Evolutionary conservation across 2,888 invertebrate species (phyloP).

Genomic region (Sinohyriopsis cumingii): DNA sequence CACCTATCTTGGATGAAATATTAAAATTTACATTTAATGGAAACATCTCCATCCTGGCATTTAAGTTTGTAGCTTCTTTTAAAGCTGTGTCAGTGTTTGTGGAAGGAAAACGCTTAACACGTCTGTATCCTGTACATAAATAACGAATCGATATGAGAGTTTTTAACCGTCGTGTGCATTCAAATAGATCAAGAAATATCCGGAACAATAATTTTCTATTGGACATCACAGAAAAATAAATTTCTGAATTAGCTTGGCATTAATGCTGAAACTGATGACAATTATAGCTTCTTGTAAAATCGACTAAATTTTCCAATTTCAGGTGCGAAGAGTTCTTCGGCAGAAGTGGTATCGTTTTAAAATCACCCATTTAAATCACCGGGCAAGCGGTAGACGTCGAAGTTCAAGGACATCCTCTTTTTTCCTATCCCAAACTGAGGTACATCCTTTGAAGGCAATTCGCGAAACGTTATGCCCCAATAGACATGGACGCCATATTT

Average conservation of each 20-base stretch:
- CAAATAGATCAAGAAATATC: too few relatives aligned
- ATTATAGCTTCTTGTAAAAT: too few relatives aligned
- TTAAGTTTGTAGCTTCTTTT: neutral
- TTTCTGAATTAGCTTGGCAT: too few relatives aligned
- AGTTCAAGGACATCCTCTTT: conserved; percentile 63
- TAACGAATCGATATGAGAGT: too few relatives aligned
- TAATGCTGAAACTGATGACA: too few relatives aligned
- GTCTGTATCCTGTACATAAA: neutral
- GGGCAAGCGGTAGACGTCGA: conserved; percentile 48
- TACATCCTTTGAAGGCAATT: conserved; percentile 47
- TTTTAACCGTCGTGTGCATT: too few relatives aligned
- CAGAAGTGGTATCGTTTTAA: conserved; percentile 65
- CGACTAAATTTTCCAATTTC: conserved; percentile 11
- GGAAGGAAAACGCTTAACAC: neutral
- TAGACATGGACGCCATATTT: too few relatives aligned
- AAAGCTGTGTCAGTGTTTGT: neutral
- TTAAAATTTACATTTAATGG: neutral
- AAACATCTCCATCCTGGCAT: neutral
- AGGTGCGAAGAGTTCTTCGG: conserved; percentile 62
- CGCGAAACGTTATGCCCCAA: conserved; percentile 42
- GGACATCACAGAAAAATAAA: too few relatives aligned
- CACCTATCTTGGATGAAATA: too few relatives aligned
- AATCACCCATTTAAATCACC: conserved; percentile 48
- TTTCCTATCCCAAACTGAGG: conserved; percentile 62
- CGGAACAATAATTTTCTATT: too few relatives aligned